Base-by-base conservation (phyloP, 2,797 vertebrate genomes). In the Scomberomorus guttatus region DNA sequence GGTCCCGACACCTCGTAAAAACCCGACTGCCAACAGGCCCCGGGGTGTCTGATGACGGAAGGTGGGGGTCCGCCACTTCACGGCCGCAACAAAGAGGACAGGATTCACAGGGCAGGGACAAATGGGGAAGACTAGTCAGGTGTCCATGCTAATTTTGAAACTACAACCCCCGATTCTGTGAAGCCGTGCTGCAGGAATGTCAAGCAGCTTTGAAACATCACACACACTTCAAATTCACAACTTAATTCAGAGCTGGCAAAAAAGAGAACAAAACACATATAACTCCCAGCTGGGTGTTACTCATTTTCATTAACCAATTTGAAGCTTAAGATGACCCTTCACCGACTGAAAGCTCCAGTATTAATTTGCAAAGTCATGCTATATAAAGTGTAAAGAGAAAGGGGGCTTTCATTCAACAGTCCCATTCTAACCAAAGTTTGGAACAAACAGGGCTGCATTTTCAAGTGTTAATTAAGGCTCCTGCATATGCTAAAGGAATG, bases 1-100 rank as follows among this genome's bases (percentile, higher is more conserved):
- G 54, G 61, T 61, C 64, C 54, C 0, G 5, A 72, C 64, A 57
- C 75, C 65, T 81, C 37, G 3, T 75, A 81, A 86, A 69, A 77
- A 12, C 55, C 20, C 1, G 0, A 24, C 64, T 64, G 69, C 77
- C 73, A 76, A 75, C 66, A 56, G 42, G 42, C 52, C 7, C 12
- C 1, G 0, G 58, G 59, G 70, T 62, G 48, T 77, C 60, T 14
- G 56, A 32, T 32, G 66, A 60, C 46, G 6, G 17, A 11, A 18
- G 27, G 46, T 1, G 37, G 27, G 56, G 51, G 24, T 59, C 42
- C 18, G n/a, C 15, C 10, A 50, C 51, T 34, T 61, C 50, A 69
- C 3, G 1, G 29, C 39, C 10, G 6, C 22, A 64, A 79, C 62
- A 88, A 80, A 84, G 54, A 77, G 3, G 18, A 56, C 51, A 18